Evolutionary conservation across 1,140 invertebrate species (phyloP).

Genomic region (Drosophila pallidifrons): DNA sequence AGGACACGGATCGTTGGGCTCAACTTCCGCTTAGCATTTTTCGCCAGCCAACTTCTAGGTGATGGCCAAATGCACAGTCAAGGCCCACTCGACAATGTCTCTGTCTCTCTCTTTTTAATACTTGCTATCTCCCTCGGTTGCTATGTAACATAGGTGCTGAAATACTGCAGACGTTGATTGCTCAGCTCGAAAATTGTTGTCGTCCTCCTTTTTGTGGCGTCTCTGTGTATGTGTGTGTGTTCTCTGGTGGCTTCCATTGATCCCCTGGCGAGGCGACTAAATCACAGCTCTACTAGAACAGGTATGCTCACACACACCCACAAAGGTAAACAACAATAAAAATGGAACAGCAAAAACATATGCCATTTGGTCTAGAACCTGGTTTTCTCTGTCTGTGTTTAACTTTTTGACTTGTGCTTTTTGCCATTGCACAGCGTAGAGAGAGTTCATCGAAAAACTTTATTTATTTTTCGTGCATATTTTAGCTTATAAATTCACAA

Average conservation of each 20-base stretch:
- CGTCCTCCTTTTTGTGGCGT: slow-evolving; percentile 30
- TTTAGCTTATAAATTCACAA: slow-evolving; percentile 28
- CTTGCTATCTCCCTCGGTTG: not conserved
- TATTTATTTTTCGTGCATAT: slow-evolving; percentile 65
- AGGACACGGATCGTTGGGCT: slow-evolving; percentile 72
- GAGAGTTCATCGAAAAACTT: slow-evolving; percentile 15
- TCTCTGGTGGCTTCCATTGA: slow-evolving; percentile 15
- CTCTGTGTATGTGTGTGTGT: not conserved
- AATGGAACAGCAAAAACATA: slow-evolving; percentile 3
- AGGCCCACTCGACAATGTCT: not conserved
- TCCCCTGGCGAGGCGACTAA: slow-evolving; percentile 34
- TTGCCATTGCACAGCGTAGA: not conserved
- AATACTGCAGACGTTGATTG: slow-evolving; percentile 62
- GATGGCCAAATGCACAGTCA: slow-evolving; percentile 45
- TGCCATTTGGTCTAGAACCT: slow-evolving; percentile 20
- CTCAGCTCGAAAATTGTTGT: slow-evolving; percentile 51
- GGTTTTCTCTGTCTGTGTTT: slow-evolving; percentile 35
- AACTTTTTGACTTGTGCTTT: slow-evolving; percentile 53
- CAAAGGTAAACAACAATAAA: slow-evolving; percentile 61
- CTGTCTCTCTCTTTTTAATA: not conserved
- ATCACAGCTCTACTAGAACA: slow-evolving; percentile 36
- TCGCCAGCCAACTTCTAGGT: slow-evolving; percentile 46
- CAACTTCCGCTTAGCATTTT: slow-evolving; percentile 70
- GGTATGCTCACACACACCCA: slow-evolving; percentile 19
- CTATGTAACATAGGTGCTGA: slow-evolving; percentile 24